Percentiles rank a stretch among this genome's conserved stretches.
These are phyloP conservation scores for Acanthornis magna DNA, from an alignment of 2,797 vertebrate genomes.

Conservation along the genomic window DNA sequence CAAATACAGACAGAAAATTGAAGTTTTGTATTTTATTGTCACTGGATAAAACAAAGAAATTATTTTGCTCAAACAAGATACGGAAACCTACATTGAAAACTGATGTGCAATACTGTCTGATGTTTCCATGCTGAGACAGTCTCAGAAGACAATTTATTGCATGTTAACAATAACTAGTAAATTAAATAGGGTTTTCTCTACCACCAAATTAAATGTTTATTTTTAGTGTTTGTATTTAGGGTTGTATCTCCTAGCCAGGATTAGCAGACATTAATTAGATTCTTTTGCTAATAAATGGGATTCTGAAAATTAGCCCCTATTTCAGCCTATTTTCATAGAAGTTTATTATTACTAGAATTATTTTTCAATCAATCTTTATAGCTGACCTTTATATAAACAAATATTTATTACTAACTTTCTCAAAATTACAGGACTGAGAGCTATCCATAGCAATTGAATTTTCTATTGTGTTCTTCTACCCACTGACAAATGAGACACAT, in stretches of 20 bases:
- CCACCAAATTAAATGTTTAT: neutral
- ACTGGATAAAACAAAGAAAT: neutral
- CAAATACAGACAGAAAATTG: neutral
- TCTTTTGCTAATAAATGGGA: neutral
- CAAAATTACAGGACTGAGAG: neutral
- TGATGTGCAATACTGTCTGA: neutral
- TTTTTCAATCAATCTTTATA: neutral
- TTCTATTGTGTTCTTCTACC: neutral
- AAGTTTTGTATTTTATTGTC: neutral
- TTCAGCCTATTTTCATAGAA: neutral
- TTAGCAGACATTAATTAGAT: neutral
- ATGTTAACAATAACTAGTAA: neutral
- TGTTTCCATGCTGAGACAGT: neutral
- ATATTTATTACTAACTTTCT: neutral
- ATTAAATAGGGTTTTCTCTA: neutral
- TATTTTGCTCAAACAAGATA: neutral
- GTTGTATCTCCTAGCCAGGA: neutral
- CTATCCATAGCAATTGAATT: neutral
- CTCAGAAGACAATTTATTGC: neutral
- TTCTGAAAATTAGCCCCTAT: neutral
- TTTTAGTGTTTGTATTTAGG: neutral
- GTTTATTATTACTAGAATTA: neutral
- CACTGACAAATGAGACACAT: neutral
- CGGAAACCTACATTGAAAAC: neutral
- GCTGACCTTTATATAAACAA: neutral